phyloP scores from a whole-genome alignment of 2,888 invertebrate genomes.

The Adineta ricciae region DNA sequence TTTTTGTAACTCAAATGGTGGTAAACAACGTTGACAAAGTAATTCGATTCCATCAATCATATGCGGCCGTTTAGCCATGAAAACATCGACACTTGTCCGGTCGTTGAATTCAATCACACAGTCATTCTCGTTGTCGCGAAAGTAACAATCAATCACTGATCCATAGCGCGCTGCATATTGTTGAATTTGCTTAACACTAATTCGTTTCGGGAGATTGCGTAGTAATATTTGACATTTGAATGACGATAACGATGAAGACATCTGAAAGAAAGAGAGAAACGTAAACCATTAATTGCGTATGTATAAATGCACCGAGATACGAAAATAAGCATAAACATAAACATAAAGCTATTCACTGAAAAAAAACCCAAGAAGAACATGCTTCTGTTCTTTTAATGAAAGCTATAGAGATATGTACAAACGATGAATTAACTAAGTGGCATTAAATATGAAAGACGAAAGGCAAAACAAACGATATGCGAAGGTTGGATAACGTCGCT shows the following conservation, averaged over 20 bases:
- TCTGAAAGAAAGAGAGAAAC: not conserved
- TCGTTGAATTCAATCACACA: constrained; percentile 2
- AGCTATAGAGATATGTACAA: not conserved
- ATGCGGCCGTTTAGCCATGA: constrained; percentile 10
- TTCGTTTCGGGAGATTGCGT: not conserved
- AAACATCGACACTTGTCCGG: not conserved
- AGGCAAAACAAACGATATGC: not conserved
- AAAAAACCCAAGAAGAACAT: not conserved
- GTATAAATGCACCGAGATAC: no score
- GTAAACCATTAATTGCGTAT: not conserved
- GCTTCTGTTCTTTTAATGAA: no score
- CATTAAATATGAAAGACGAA: not conserved
- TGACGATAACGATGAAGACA: not conserved
- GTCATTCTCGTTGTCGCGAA: not conserved
- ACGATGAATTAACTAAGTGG: not conserved
- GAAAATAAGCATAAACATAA: not conserved
- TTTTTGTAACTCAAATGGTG: not conserved
- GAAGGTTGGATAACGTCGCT: not conserved
- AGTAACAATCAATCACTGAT: not conserved
- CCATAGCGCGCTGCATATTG: constrained; percentile 8
- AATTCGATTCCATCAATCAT: not conserved
- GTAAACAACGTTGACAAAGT: not conserved
- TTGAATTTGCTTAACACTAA: not conserved
- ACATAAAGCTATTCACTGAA: not conserved
- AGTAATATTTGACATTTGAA: not conserved